Evolutionary conservation across 2,888 invertebrate genomes (phyloP).

Genomic region (Fragum fragum): DNA sequence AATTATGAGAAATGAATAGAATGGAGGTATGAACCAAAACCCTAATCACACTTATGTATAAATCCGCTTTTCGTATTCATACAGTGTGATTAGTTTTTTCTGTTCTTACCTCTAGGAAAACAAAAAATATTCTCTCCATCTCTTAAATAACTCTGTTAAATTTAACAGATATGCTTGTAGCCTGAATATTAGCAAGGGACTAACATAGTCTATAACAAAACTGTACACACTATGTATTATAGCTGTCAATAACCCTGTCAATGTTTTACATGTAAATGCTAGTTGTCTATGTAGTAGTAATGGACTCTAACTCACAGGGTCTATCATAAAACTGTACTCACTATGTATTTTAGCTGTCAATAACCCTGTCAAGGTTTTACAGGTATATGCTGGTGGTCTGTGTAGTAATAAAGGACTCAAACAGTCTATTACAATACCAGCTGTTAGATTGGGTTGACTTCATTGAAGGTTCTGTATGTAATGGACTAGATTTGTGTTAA

Average conservation of each 20-base stretch:
- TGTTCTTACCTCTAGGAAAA: constrained; percentile 77
- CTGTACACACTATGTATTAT: constrained; percentile 61
- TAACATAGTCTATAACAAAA: constrained; percentile 74
- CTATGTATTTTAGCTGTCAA: constrained; percentile 53
- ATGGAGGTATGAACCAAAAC: too few species aligned
- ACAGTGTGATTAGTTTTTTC: too few species aligned
- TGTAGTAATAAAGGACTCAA: constrained; percentile 72
- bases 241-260: constrained; percentile 57
- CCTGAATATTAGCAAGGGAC: constrained; percentile 69
- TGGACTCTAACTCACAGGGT: constrained; percentile 70
- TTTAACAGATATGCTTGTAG: constrained; percentile 63
- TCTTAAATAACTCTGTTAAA: constrained; percentile 62
- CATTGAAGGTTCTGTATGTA: constrained; percentile 46
- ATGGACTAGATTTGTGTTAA: constrained; percentile 58
- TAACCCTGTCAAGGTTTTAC: constrained; percentile 68
- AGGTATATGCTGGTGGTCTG: constrained; percentile 71
- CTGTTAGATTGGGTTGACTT: constrained; percentile 51
- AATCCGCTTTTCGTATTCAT: too few species aligned
- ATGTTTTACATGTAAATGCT: constrained; percentile 72
- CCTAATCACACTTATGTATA: too few species aligned
- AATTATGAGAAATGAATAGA: too few species aligned
- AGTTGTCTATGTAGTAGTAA: constrained; percentile 69
- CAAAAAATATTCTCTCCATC: constrained; percentile 53
- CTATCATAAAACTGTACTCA: constrained; percentile 67
- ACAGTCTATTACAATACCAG: constrained; percentile 74